These are phyloP conservation scores for Hanleya hanleyi DNA, from an alignment of 2,888 invertebrate genomes.

Conservation along the genomic window DNA sequence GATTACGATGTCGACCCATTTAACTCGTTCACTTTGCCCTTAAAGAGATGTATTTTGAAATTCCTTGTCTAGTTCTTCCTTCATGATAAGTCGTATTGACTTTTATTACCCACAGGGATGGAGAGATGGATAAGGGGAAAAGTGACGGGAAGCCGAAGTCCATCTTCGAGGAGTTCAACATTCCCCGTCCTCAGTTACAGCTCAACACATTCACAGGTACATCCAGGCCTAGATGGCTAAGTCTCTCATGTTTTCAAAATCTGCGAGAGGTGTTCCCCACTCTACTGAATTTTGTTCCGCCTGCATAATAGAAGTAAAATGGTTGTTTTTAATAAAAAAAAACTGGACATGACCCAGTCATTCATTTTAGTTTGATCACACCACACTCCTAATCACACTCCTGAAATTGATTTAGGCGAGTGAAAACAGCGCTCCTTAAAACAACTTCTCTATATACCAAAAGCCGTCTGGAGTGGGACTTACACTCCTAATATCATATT, in stretches of 20 bases:
- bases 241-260: background rate
- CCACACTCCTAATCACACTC: no score
- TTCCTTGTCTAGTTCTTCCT: no score
- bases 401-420: no score
- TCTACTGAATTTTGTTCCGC: background rate
- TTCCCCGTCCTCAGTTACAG: conserved; percentile 60
- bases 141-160: conserved; percentile 48
- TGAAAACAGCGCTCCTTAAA: no score
- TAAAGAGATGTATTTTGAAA: no score
- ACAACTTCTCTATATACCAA: no score
- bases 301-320: background rate
- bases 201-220: conserved; percentile 70
- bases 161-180: conserved; percentile 66
- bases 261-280: background rate
- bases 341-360: background rate
- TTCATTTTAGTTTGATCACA: background rate
- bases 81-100: no score
- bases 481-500: no score
- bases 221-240: background rate
- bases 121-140: conserved; percentile 43
- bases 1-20: no score
- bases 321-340: background rate
- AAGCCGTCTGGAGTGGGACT: no score
- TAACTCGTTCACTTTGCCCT: no score
- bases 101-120: no score